Evolutionary conservation across 2,113 vertebrate genomes (phyloP).

Genomic region (Tauraco erythrolophus): DNA sequence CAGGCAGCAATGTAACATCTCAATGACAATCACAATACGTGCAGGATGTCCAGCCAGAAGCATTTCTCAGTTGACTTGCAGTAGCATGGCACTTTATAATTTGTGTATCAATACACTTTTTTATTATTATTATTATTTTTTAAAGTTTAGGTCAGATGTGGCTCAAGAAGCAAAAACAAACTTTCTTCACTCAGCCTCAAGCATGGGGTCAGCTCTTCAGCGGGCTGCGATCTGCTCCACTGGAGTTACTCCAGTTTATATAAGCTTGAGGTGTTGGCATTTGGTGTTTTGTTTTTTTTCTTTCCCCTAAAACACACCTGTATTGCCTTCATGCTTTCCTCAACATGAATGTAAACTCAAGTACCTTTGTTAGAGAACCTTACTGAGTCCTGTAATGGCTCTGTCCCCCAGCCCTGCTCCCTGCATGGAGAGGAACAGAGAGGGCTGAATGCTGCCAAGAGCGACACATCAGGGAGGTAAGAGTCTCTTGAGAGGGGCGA

Average conservation of each 20-base stretch:
- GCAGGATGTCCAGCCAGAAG: slow-evolving; percentile 81
- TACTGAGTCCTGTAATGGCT: not conserved
- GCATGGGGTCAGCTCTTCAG: not conserved
- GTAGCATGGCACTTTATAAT: slow-evolving; percentile 66
- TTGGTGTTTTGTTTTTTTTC: not conserved
- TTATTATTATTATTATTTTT: too few relatives aligned
- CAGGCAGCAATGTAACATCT: slow-evolving; percentile 76
- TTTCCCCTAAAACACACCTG: not conserved
- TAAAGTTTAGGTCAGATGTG: slow-evolving; percentile 31
- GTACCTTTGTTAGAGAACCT: not conserved
- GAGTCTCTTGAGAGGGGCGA: not conserved
- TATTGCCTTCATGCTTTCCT: not conserved
- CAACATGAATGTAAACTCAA: not conserved
- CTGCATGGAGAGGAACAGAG: not conserved
- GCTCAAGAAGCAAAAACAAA: slow-evolving; percentile 65
- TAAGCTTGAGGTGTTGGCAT: not conserved
- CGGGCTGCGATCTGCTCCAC: not conserved
- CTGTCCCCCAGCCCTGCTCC: not conserved
- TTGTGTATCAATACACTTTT: slow-evolving; percentile 15
- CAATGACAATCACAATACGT: slow-evolving; percentile 78
- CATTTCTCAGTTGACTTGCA: slow-evolving; percentile 76
- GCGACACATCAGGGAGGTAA: not conserved
- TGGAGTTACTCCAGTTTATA: not conserved
- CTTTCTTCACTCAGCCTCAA: not conserved
- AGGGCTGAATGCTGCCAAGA: not conserved